phyloP scores from a whole-genome alignment of 2,113 vertebrate species.

The Phylloscopus trochiloides region DNA sequence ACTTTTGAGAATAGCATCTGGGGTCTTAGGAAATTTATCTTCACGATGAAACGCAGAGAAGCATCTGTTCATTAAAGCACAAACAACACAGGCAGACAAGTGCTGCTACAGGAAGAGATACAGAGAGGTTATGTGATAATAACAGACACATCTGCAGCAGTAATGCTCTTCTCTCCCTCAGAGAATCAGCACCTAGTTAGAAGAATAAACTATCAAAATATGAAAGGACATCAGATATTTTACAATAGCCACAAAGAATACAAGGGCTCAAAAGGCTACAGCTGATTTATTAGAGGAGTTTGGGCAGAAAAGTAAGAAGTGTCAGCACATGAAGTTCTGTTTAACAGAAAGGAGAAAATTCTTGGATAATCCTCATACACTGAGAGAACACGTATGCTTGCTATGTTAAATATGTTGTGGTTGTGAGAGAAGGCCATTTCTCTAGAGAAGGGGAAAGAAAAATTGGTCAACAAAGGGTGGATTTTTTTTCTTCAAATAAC shows the following conservation, averaged over 20 bases:
- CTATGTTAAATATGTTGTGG: not conserved
- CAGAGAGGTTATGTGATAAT: not conserved
- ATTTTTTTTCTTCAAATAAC: not conserved
- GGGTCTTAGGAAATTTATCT: conserved; percentile 1
- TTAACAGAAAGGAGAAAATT: not conserved
- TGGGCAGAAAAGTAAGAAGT: not conserved
- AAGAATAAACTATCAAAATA: not conserved
- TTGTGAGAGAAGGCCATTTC: not conserved
- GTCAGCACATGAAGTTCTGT: not conserved
- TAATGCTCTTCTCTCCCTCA: not conserved
- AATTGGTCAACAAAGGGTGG: not conserved
- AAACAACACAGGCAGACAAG: not conserved
- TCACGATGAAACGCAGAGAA: not conserved
- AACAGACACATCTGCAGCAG: not conserved
- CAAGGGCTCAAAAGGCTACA: not conserved
- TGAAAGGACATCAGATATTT: not conserved
- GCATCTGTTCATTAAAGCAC: conserved; percentile 26
- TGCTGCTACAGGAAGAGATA: not conserved
- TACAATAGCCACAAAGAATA: not conserved
- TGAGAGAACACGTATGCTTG: not conserved
- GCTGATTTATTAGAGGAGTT: not conserved
- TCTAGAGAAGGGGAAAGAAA: not conserved
- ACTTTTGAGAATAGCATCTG: conserved; percentile 27
- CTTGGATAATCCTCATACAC: not conserved
- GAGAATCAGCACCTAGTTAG: not conserved